Conservation (phyloP, 1,140 invertebrate species). For the Calycopis cecrops region DNA sequence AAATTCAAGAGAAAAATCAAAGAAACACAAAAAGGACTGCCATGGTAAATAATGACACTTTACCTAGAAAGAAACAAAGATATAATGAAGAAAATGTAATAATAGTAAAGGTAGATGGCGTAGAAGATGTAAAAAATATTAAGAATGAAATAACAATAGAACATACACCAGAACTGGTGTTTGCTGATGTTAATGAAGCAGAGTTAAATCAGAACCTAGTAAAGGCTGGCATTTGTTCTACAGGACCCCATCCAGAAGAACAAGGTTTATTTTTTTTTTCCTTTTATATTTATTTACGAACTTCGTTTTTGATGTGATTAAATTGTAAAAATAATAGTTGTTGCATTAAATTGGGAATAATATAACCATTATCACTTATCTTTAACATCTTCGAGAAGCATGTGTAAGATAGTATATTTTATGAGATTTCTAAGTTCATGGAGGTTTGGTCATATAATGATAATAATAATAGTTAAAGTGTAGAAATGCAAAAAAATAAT, state of each 20-base stretch:
- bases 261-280: not conserved
- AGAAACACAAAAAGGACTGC: not conserved
- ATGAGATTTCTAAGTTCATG: no score
- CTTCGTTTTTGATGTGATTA: not conserved
- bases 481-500: no score
- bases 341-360: slow-evolving; percentile 16
- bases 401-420: no score
- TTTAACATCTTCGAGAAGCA: no score
- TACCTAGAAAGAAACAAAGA: slow-evolving; percentile 6
- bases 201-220: not conserved
- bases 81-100: not conserved
- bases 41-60: slow-evolving; percentile 1
- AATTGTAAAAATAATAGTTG: slow-evolving; percentile 16
- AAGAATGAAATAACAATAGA: slow-evolving; percentile 27
- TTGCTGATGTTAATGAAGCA: not conserved
- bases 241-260: slow-evolving; percentile 1
- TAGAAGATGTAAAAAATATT: slow-evolving; percentile 43
- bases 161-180: not conserved
- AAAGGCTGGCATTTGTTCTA: not conserved
- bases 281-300: no score
- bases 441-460: no score
- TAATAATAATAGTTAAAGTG: no score
- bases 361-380: slow-evolving; percentile 2
- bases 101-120: slow-evolving; percentile 44
- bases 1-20: slow-evolving; percentile 29